A percentile compares a stretch with the other conserved stretches of the same genome.
These are phyloP conservation scores for Nomada flava DNA, from an alignment of 2,888 invertebrate genomes.

Conservation along the genomic window DNA sequence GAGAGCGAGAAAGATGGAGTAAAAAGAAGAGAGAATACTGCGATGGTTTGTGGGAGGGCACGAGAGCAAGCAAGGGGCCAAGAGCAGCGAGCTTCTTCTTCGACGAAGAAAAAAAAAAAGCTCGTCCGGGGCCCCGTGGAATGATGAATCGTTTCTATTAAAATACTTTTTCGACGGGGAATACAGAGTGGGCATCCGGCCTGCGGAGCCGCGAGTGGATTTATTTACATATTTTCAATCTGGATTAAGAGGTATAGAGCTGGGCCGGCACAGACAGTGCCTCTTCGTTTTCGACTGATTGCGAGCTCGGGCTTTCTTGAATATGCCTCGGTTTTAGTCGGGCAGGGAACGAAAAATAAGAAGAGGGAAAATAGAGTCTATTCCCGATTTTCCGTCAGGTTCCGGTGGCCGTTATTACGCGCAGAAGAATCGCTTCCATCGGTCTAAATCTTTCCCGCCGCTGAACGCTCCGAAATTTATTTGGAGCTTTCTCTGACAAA, in stretches of 20 bases:
- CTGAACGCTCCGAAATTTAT: constrained; percentile 41
- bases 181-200: constrained; percentile 81
- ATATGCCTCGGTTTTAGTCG: not conserved
- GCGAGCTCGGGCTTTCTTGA: not conserved
- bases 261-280: not conserved
- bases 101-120: constrained; percentile 63
- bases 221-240: constrained; percentile 84
- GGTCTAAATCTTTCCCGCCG: not conserved
- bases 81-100: constrained; percentile 56
- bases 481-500: constrained; percentile 57
- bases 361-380: too few relatives aligned
- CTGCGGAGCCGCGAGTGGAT: constrained; percentile 78
- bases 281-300: not conserved
- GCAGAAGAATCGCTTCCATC: not conserved
- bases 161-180: constrained; percentile 84
- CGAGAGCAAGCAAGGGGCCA: constrained; percentile 42
- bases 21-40: not conserved
- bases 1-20: not conserved
- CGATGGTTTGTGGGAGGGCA: constrained; percentile 12
- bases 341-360: too few relatives aligned
- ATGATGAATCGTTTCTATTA: constrained; percentile 78
- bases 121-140: constrained; percentile 66
- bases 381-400: not conserved
- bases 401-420: too few relatives aligned
- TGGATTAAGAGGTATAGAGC: constrained; percentile 83